These are phyloP conservation scores for Mythimna loreyi DNA, from an alignment of 2,888 invertebrate species.

Conservation along the genomic window DNA sequence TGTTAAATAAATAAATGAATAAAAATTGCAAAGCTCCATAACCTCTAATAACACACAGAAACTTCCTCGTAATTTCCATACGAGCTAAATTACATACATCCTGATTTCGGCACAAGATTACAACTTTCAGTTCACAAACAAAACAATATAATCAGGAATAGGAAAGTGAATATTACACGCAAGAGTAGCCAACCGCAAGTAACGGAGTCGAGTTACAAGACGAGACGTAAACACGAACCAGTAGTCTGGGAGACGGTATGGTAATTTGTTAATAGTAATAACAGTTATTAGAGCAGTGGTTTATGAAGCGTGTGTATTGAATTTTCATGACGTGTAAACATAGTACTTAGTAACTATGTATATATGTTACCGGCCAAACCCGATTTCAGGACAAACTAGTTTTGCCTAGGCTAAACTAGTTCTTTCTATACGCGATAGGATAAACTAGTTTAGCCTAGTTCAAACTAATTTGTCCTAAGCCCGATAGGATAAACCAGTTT, in stretches of 20 bases:
- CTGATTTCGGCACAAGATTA: constrained; percentile 3
- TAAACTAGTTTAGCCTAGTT: too few species aligned
- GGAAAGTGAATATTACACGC: constrained; percentile 57
- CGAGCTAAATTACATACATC: constrained; percentile 5
- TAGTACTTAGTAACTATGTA: too few species aligned
- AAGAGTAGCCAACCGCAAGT: constrained; percentile 50
- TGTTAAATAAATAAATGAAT: too few species aligned
- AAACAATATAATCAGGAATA: constrained; percentile 43
- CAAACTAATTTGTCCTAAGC: too few species aligned
- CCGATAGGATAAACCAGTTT: too few species aligned
- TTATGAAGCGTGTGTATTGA: constrained; percentile 26
- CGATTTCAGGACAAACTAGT: too few species aligned
- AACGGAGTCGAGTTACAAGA: constrained; percentile 43
- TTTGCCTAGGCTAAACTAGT: too few species aligned
- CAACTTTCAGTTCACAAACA: constrained; percentile 21
- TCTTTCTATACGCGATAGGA: too few species aligned
- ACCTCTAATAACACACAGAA: not conserved
- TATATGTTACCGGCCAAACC: too few species aligned
- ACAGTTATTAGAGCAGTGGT: constrained; percentile 43
- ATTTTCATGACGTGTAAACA: constrained; percentile 15
- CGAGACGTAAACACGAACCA: constrained; percentile 13
- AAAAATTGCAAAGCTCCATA: not conserved
- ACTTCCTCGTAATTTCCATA: not conserved
- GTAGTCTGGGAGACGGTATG: constrained; percentile 26
- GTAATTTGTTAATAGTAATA: constrained; percentile 49